Conservation (phyloP, 2,888 invertebrate species). For the Melangyna quadrimaculata region DNA sequence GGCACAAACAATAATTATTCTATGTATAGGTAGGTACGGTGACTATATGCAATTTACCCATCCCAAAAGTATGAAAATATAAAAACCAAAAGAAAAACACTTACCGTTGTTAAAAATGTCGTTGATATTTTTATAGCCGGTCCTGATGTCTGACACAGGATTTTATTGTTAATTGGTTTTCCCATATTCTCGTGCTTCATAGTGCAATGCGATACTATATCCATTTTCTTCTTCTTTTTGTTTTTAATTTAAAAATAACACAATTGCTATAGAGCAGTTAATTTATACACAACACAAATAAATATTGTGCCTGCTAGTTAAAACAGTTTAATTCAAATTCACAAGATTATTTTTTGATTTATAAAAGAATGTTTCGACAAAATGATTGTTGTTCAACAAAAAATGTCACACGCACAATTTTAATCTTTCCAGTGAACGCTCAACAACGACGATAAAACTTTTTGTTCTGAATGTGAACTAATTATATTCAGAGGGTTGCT, state of each 20-base stretch:
- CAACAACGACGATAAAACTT: not conserved
- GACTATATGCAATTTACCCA: too few relatives aligned
- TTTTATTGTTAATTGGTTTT: constrained; percentile 64
- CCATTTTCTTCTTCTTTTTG: constrained; percentile 45
- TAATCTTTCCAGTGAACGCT: not conserved
- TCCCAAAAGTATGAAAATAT: not conserved
- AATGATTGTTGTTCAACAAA: not conserved
- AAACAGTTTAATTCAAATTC: not conserved
- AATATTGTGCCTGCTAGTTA: not conserved
- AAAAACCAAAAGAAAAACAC: not conserved
- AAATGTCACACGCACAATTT: constrained; percentile 36
- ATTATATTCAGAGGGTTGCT: constrained; percentile 33
- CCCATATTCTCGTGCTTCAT: constrained; percentile 67
- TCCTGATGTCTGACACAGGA: constrained; percentile 64
- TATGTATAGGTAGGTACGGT: too few relatives aligned
- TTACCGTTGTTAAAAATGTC: constrained; percentile 62
- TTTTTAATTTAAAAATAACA: not conserved
- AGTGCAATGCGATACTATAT: constrained; percentile 67
- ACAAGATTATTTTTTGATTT: constrained; percentile 4
- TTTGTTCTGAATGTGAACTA: constrained; percentile 29
- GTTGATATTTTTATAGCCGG: constrained; percentile 66
- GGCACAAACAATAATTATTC: too few relatives aligned
- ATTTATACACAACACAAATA: not conserved
- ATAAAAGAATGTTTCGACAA: not conserved
- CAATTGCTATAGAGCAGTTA: not conserved